phyloP scores from a whole-genome alignment of 2,797 vertebrate species.

The Dermochelys coriacea region DNA sequence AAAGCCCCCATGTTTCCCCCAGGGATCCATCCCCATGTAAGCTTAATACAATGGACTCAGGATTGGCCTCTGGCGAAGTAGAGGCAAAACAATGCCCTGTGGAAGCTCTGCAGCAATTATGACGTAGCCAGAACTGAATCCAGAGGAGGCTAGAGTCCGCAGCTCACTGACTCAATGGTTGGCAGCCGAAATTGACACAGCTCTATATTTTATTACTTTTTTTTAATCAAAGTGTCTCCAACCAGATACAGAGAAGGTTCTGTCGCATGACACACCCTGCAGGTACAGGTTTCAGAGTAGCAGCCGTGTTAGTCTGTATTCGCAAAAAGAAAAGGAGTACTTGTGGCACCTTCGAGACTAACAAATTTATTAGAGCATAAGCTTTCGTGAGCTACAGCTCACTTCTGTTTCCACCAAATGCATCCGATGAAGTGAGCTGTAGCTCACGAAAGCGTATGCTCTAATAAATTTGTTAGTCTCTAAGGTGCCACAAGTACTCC shows the following conservation, averaged over 20 bases:
- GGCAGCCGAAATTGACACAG: background rate
- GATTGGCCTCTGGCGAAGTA: rapidly evolving
- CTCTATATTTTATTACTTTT: background rate
- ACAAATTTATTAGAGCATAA: no score
- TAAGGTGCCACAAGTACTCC: no score
- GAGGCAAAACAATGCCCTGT: background rate
- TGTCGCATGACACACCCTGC: background rate
- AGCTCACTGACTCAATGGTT: rapidly evolving
- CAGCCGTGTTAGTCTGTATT: no score
- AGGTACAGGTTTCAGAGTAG: no score
- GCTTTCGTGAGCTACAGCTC: no score
- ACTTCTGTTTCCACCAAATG: no score
- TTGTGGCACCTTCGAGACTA: no score
- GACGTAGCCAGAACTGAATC: background rate
- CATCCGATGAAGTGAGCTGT: no score
- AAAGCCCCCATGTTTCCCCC: background rate
- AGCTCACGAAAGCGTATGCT: no score
- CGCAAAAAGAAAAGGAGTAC: no score
- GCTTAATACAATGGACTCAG: background rate
- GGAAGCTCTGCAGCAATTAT: background rate
- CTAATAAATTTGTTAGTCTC: no score
- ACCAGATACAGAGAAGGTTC: background rate
- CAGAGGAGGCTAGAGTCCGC: background rate
- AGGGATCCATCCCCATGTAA: background rate
- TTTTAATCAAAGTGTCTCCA: background rate